Conservation (phyloP, 2,113 vertebrate species). For the Uria aalge region DNA sequence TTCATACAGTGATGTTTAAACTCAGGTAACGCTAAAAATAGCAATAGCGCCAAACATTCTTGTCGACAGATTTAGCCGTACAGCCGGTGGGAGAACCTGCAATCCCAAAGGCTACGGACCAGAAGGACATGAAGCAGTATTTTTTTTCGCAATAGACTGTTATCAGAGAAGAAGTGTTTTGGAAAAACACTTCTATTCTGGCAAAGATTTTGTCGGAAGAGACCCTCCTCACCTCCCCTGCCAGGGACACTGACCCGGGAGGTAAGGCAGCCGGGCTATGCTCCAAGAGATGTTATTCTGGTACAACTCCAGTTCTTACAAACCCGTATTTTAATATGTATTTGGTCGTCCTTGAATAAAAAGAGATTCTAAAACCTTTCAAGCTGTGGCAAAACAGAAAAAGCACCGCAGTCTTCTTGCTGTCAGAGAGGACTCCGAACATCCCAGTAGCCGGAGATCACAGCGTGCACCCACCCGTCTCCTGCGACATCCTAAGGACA, state of each 20-base stretch:
- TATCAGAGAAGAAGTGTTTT: background rate
- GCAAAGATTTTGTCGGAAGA: background rate
- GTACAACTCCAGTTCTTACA: background rate
- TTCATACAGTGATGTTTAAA: background rate
- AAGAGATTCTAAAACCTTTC: background rate
- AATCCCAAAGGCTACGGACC: background rate
- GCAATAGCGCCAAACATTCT: background rate
- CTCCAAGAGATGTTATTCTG: background rate
- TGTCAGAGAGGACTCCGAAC: background rate
- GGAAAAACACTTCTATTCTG: background rate
- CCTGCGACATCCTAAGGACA: background rate
- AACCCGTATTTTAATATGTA: background rate
- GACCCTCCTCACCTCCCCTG: background rate
- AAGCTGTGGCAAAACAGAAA: background rate
- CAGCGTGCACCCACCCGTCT: fast-evolving
- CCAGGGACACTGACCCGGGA: background rate
- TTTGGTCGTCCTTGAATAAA: background rate
- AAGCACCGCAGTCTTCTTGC: background rate
- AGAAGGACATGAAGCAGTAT: background rate
- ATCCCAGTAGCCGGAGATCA: background rate
- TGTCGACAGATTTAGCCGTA: background rate
- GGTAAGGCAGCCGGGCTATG: fast-evolving
- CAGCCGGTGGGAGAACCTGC: background rate
- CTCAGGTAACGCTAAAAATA: background rate
- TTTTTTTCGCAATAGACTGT: background rate